phyloP scores from a whole-genome alignment of 2,888 invertebrate genomes.

The Diadromus collaris region DNA sequence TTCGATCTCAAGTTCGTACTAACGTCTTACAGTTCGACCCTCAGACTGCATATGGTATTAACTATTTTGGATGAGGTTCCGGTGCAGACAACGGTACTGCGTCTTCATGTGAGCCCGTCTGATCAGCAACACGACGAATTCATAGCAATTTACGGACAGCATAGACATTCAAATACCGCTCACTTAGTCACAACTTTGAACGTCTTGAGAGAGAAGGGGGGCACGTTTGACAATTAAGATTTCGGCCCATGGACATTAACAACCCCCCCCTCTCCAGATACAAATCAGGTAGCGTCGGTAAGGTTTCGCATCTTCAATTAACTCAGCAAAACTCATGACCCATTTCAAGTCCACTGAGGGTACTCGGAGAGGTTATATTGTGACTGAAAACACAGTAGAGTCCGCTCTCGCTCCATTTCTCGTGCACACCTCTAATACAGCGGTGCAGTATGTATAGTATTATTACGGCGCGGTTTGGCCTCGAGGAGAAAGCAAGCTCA shows the following conservation, averaged over 20 bases:
- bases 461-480: neutral
- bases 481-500: neutral
- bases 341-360: slow-evolving; percentile 5
- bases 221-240: neutral
- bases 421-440: slow-evolving; percentile 25
- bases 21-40: too few relatives aligned
- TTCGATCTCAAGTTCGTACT: too few relatives aligned
- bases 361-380: neutral
- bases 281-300: neutral
- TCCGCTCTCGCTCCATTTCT: slow-evolving; percentile 12
- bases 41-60: too few relatives aligned
- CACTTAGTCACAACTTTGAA: neutral
- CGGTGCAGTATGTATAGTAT: slow-evolving; percentile 13
- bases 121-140: too few relatives aligned
- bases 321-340: slow-evolving; percentile 43
- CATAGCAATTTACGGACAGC: neutral
- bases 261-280: neutral
- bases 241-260: neutral
- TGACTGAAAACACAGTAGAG: slow-evolving; percentile 1
- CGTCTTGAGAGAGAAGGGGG: neutral
- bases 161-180: neutral
- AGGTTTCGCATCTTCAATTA: neutral
- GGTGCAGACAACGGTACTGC: too few relatives aligned
- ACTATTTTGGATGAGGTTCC: too few relatives aligned
- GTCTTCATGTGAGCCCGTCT: too few relatives aligned